Evolutionary conservation across 1,140 invertebrate species (phyloP).

Genomic region (Steinernema khuongi): DNA sequence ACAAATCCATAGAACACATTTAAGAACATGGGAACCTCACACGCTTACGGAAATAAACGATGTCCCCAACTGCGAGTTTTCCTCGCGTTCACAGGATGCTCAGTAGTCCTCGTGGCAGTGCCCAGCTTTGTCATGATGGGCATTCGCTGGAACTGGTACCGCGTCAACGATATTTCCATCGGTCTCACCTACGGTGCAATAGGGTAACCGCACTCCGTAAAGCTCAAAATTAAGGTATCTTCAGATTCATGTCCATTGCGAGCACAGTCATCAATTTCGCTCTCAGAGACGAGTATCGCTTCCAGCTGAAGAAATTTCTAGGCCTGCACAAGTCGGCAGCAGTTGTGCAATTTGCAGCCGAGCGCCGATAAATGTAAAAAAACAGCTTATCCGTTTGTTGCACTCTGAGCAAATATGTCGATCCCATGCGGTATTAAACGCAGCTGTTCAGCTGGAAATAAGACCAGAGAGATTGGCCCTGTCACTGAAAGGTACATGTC

Average conservation of each 20-base stretch:
- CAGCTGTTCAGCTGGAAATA: too few species aligned
- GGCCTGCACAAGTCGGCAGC: too few species aligned
- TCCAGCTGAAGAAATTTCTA: neutral
- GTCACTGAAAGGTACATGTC: too few species aligned
- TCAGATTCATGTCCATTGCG: neutral
- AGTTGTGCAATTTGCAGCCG: too few species aligned
- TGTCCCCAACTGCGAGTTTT: neutral
- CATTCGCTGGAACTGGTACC: neutral
- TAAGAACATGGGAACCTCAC: too few species aligned
- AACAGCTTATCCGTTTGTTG: too few species aligned
- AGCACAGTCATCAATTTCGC: neutral
- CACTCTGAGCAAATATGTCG: too few species aligned
- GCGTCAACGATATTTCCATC: neutral
- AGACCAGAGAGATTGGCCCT: too few species aligned
- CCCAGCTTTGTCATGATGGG: conserved; percentile 15
- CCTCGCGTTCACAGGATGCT: neutral
- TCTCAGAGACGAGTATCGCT: neutral
- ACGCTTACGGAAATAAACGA: neutral
- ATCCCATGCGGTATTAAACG: too few species aligned
- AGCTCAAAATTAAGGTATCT: too few species aligned
- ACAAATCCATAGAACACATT: too few species aligned
- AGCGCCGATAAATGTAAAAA: too few species aligned
- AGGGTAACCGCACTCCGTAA: neutral
- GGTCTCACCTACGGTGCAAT: neutral
- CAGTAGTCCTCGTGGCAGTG: neutral